Conservation (phyloP, 37 sponge, comb jelly and placozoan genomes). For the Mnemiopsis leidyi region DNA sequence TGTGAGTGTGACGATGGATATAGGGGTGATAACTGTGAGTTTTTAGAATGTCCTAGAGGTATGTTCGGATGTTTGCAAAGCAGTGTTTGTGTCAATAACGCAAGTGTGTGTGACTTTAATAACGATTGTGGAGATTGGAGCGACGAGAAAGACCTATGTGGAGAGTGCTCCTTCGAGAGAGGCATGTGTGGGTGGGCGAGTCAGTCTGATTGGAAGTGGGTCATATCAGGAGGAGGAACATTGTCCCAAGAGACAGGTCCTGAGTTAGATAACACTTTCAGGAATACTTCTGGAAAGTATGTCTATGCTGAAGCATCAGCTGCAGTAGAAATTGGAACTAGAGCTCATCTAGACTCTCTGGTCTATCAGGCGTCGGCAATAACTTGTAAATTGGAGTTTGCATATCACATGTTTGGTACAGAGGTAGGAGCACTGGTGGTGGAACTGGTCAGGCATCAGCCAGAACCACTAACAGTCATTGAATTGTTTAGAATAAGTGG, state of each 20-base stretch:
- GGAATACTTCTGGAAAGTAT: neutral
- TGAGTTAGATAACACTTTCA: neutral
- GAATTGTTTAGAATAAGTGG: conserved; percentile 29
- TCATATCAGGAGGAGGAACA: neutral
- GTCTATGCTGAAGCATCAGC: neutral
- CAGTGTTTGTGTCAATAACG: neutral
- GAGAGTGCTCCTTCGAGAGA: neutral
- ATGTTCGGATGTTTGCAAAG: neutral
- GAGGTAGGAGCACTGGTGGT: neutral
- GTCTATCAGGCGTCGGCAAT: neutral
- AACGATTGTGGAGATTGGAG: conserved; percentile 35
- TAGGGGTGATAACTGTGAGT: neutral
- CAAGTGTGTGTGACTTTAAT: neutral
- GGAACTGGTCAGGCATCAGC: neutral
- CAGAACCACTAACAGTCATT: neutral
- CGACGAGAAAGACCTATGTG: neutral
- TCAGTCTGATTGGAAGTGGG: neutral
- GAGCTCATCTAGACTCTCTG: neutral
- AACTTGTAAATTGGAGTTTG: neutral
- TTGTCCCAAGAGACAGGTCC: neutral
- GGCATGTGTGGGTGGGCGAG: conserved; percentile 6
- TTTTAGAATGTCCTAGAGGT: neutral
- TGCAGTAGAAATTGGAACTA: neutral
- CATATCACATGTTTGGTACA: neutral
- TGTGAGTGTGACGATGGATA: conserved; percentile 19